Conservation (phyloP, 2,797 vertebrate genomes). For the Betta splendens region DNA sequence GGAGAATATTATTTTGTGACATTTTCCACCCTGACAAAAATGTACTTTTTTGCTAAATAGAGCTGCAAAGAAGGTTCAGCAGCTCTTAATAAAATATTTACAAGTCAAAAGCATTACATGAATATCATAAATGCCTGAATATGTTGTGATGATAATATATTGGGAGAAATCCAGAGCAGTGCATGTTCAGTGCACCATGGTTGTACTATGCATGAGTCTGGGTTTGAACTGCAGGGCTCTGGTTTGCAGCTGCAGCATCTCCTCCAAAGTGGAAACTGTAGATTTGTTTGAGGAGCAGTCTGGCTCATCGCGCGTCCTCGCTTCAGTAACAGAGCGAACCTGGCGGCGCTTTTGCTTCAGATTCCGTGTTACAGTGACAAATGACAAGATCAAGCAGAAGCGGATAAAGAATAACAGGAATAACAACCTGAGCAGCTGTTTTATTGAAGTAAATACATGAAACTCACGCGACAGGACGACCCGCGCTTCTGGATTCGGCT, state of each 20-base stretch:
- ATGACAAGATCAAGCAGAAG: constrained; percentile 13
- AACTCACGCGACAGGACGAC: no score
- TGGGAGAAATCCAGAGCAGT: constrained; percentile 8
- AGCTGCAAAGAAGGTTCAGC: no score
- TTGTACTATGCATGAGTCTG: constrained; percentile 12
- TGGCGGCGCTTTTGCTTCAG: constrained; percentile 25
- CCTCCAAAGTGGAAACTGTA: constrained; percentile 24
- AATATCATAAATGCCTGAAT: constrained; percentile 15
- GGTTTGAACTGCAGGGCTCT: constrained; percentile 14
- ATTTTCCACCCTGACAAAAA: no score
- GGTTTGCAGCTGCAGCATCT: constrained; percentile 23
- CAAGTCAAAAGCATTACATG: not conserved
- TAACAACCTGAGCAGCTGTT: not conserved
- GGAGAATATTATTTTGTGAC: no score
- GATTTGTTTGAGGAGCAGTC: constrained; percentile 32
- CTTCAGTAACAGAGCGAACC: constrained; percentile 25
- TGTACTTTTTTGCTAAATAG: constrained; percentile 6
- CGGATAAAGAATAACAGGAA: constrained; percentile 3
- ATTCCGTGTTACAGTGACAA: constrained; percentile 13
- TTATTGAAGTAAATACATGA: not conserved
- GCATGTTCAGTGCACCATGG: constrained; percentile 28
- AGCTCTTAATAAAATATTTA: constrained; percentile 4
- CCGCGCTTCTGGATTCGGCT: no score
- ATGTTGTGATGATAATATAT: constrained; percentile 14
- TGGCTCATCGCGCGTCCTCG: constrained; percentile 27